Percentiles rank a stretch among this genome's conserved stretches.
These are phyloP conservation scores for Orthosia gothica DNA, from an alignment of 2,888 invertebrate species.

Conservation along the genomic window DNA sequence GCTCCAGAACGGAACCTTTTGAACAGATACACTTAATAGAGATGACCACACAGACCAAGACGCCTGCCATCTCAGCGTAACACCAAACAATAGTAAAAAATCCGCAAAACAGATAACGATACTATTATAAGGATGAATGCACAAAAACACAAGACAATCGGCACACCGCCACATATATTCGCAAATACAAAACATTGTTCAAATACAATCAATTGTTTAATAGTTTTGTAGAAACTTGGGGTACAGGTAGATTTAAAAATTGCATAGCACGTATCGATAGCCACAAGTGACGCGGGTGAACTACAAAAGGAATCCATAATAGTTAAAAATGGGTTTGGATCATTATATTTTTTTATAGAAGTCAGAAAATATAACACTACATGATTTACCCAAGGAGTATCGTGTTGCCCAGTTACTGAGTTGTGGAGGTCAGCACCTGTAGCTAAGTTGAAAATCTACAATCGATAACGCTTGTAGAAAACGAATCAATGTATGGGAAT, in stretches of 20 bases:
- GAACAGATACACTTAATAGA: neutral
- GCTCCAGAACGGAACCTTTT: neutral
- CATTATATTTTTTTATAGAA: neutral
- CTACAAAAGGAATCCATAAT: neutral
- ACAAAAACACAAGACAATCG: slow-evolving; percentile 45
- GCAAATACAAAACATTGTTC: slow-evolving; percentile 30
- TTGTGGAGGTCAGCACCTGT: too few relatives aligned
- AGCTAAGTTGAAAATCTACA: too few relatives aligned
- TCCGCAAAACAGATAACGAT: slow-evolving; percentile 27
- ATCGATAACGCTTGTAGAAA: too few relatives aligned
- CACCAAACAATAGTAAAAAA: slow-evolving; percentile 20
- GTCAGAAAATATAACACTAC: too few relatives aligned
- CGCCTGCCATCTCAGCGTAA: neutral
- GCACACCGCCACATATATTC: slow-evolving; percentile 16
- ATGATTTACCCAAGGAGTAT: too few relatives aligned
- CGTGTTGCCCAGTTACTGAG: too few relatives aligned
- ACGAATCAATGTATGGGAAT: too few relatives aligned
- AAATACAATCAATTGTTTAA: slow-evolving; percentile 27
- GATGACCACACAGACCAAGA: neutral
- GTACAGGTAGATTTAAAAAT: slow-evolving; percentile 39
- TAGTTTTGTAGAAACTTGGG: slow-evolving; percentile 18
- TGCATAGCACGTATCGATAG: neutral
- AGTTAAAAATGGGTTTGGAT: neutral
- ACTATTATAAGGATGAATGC: slow-evolving; percentile 17
- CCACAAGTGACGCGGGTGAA: neutral